Base-by-base conservation (phyloP, 2,113 vertebrate genomes). In the Forbesichthys agassizii region DNA sequence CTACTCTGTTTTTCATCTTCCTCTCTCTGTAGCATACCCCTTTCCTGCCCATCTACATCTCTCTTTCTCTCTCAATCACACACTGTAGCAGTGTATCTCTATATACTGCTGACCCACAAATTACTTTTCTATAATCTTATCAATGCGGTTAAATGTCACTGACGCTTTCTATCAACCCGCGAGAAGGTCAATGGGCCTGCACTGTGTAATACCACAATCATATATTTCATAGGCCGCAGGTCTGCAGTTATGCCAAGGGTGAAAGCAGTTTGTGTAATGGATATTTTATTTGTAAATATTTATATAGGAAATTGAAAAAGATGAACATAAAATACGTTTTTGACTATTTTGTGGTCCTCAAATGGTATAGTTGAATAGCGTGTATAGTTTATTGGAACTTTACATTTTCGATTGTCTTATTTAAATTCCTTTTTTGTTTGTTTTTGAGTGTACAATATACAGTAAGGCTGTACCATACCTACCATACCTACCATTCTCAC, bases 111-210 rank as follows among this genome's bases (percentile, higher is more conserved):
- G 20, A 12, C 64, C 52, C 65, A 70, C 27, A 63, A 61, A 64
- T 49, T 68, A 67, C 75, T 81, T 79, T 73, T 74, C 64, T 66
- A 73, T 76, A 64, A 78, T 69, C 42, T 65, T 80, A 84, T 91
- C 84, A 79, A 88, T 89, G 77, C 5, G 7, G 64, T 27, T 80
- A 74, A 89, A 86, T 88, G 85, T 83, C 89, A 88, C 57, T 7
- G 48, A 84, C 57, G 51, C 71, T 78, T 82, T 82, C 69, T 69
- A 60, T 84, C 79, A 83, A 82, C 72, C 71, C 46, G 67, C 52
- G 79, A 80, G 79, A 89, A 90, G 85, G 86, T 89, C 86, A 86
- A 63, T 56, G 78, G 75, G 79, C 78, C 75, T 78, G 53, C 27
- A 71, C 74, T 61, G 69, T 66, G 61, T 69, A 86, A 89, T 76